Percentiles rank a stretch among this genome's conserved stretches.
Conservation (phyloP, 2,113 vertebrate species). For the Brachionichthys hirsutus region DNA sequence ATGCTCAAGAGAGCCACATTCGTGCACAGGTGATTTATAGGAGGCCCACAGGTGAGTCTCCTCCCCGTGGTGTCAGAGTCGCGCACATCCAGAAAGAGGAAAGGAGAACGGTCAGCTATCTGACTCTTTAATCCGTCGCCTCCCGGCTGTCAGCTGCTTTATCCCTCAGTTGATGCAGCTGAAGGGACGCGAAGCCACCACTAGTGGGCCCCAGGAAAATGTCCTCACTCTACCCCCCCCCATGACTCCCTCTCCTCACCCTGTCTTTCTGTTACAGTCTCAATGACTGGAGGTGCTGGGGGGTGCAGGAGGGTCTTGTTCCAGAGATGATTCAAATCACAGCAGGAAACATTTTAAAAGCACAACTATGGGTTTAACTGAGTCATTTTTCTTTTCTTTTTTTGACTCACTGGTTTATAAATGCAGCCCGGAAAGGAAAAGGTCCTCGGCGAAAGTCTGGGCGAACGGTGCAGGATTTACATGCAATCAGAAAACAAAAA, state of each 20-base stretch:
- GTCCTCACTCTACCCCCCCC: slow-evolving; percentile 8
- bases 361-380: background rate
- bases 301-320: slow-evolving; percentile 29
- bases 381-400: slow-evolving; percentile 3
- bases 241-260: background rate
- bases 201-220: slow-evolving; percentile 61
- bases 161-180: slow-evolving; percentile 13
- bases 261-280: slow-evolving; percentile 5
- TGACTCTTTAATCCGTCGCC: slow-evolving; percentile 22
- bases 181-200: slow-evolving; percentile 42
- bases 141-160: slow-evolving; percentile 31
- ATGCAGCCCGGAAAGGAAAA: no score
- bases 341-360: slow-evolving; percentile 12
- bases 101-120: slow-evolving; percentile 5
- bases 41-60: slow-evolving; percentile 48
- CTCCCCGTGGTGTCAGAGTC: slow-evolving; percentile 19
- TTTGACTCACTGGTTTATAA: slow-evolving; percentile 17
- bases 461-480: no score
- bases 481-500: no score
- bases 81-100: slow-evolving; percentile 15
- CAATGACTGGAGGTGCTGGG: background rate
- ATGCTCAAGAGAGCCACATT: slow-evolving; percentile 4
- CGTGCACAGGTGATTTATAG: slow-evolving; percentile 36
- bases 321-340: slow-evolving; percentile 14
- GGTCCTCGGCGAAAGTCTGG: no score